Evolutionary conservation across 2,113 vertebrate genomes (phyloP), one percentile per base, ranked within the genome.

Genomic region (Xenopus borealis): DNA sequence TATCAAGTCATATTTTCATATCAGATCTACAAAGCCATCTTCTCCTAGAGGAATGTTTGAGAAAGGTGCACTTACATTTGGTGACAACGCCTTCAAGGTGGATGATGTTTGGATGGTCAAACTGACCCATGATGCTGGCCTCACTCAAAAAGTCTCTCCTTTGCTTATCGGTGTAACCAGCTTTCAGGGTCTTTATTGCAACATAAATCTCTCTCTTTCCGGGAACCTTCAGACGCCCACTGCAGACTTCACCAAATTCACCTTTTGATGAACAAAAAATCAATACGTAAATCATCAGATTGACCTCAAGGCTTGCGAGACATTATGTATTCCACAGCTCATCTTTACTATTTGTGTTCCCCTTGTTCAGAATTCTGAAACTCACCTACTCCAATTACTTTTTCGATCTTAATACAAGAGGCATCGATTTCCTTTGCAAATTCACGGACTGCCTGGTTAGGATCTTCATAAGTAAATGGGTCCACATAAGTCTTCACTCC

Each of bases 381-480:
- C 95, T 93, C 87, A 98, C 97, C 97, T 12, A 99, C 94, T 72
- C 97, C 97, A 59, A 99, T 99, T 62, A 98, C 97, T 91, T 98
- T 99, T 89, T 99, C 97, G 19, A 99, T 99, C 88, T 99, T 99
- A 84, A 99, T 98, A 70, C 95, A 99, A 71, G 97, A 98, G 3
- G 96, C 96, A 61, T 98, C 96, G 0, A 99, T 99, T 91, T 99
- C 97, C 87, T 98, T 98, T 86, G 97, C 97, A 72, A 99, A 99
- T 89, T 98, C 96, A 1, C 95, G 90, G 79, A 99, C 96, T 40
- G 97, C 97, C 85, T 99, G 97, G 88, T 99, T 99, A 17, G 97
- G 97, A 85, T 99, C 97, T 84, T 99, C 97, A 1, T 99, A 98
- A 4, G 97, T 99, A 80, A 98, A 99, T 66, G 97, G 97, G 84